A percentile compares a stretch with the other conserved stretches of the same genome.
phyloP scores from a whole-genome alignment of 2,797 vertebrate genomes.

The Psittacula echo region DNA sequence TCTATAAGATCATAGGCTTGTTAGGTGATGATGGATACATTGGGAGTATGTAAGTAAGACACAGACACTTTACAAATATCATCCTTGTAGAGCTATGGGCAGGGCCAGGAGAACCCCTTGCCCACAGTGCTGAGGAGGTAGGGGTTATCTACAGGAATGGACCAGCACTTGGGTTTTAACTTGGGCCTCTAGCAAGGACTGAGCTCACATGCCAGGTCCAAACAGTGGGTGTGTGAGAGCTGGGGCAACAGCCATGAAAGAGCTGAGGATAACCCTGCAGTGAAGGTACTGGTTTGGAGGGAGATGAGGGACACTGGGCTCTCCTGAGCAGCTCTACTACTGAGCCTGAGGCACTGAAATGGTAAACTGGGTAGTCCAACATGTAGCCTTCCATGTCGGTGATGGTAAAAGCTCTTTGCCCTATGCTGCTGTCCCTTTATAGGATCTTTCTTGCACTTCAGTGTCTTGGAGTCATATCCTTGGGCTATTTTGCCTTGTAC shows the following conservation, averaged over 20 bases:
- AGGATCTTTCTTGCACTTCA: not conserved
- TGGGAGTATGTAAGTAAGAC: not conserved
- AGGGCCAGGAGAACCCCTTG: not conserved
- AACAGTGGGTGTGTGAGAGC: not conserved
- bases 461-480: not conserved
- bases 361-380: not conserved
- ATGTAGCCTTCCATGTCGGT: not conserved
- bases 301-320: not conserved
- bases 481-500: not conserved
- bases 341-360: not conserved
- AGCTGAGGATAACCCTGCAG: not conserved
- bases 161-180: not conserved
- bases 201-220: not conserved
- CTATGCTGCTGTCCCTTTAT: not conserved
- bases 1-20: not conserved
- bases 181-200: not conserved
- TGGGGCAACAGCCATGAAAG: not conserved
- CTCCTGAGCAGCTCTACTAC: not conserved
- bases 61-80: not conserved
- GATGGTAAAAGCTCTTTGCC: not conserved
- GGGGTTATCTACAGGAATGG: not conserved
- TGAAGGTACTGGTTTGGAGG: accelerated
- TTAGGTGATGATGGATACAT: accelerated
- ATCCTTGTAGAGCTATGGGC: not conserved
- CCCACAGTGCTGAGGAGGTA: not conserved